phyloP scores from a whole-genome alignment of 1,140 invertebrate species.

The Zaprionus taronus region DNA sequence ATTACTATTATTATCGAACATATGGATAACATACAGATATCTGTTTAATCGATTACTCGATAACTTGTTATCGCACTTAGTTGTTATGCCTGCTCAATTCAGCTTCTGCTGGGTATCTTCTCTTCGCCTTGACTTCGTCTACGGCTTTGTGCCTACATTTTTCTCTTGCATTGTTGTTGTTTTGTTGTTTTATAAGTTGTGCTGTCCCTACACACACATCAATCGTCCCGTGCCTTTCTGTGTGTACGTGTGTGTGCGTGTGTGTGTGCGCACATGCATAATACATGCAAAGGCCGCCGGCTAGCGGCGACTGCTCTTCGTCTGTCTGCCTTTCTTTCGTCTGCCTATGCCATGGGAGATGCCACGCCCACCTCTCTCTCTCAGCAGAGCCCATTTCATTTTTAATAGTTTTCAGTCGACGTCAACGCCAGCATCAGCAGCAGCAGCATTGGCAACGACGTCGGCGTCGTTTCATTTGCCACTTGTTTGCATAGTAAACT shows the following conservation, averaged over 20 bases:
- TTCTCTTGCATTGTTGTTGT: slow-evolving; percentile 8
- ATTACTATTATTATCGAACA: neutral
- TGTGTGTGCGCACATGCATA: slow-evolving; percentile 42
- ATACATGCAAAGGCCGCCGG: slow-evolving; percentile 56
- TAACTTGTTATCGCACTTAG: neutral
- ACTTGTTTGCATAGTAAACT: slow-evolving; percentile 78
- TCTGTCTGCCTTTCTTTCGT: slow-evolving; percentile 10
- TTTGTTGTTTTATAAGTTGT: slow-evolving; percentile 46
- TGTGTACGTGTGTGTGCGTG: slow-evolving; percentile 1
- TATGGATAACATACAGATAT: no score
- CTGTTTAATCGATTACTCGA: neutral
- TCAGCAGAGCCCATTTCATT: slow-evolving; percentile 65
- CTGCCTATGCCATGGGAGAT: neutral
- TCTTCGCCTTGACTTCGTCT: neutral
- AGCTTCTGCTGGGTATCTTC: neutral
- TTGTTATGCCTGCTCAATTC: neutral
- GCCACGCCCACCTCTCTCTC: neutral
- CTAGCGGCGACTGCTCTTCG: slow-evolving; percentile 38
- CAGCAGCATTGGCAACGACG: neutral
- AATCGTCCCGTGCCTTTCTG: slow-evolving; percentile 25
- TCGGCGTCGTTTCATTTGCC: slow-evolving; percentile 76
- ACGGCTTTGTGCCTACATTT: neutral
- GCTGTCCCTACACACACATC: slow-evolving; percentile 45
- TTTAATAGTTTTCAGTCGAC: slow-evolving; percentile 77
- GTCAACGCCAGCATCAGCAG: slow-evolving; percentile 5